These are phyloP conservation scores for Chaetoderma sp. DNA, from an alignment of 2,888 invertebrate genomes.

Conservation along the genomic window DNA sequence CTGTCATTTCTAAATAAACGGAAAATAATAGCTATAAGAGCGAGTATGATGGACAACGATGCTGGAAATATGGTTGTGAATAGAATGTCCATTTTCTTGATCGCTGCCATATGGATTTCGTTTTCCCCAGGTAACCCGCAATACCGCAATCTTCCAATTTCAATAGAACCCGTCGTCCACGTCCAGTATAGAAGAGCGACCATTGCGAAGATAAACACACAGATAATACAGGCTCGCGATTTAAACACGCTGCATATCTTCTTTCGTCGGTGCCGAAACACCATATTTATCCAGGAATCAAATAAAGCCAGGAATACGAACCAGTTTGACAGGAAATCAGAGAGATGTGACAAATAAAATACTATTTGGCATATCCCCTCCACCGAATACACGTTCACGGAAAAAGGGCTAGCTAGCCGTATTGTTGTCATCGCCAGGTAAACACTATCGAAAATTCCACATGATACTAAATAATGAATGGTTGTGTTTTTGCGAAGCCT, in stretches of 20 bases:
- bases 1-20: neutral
- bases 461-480: neutral
- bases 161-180: neutral
- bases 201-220: neutral
- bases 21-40: neutral
- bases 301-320: neutral
- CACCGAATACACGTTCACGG: neutral
- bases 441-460: constrained; percentile 3
- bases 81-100: neutral
- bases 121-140: neutral
- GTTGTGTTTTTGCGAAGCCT: neutral
- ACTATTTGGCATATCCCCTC: constrained; percentile 5
- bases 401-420: neutral
- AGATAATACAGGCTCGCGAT: neutral
- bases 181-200: constrained; percentile 4
- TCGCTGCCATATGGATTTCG: neutral
- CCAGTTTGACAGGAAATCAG: constrained; percentile 5
- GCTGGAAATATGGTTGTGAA: constrained; percentile 1
- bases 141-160: neutral
- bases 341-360: neutral
- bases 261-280: neutral
- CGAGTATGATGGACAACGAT: neutral
- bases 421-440: neutral
- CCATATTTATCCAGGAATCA: neutral
- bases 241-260: constrained; percentile 3